Evolutionary conservation across 2,797 vertebrate genomes (phyloP).

Genomic region (Melanotaenia pygmaea): DNA sequence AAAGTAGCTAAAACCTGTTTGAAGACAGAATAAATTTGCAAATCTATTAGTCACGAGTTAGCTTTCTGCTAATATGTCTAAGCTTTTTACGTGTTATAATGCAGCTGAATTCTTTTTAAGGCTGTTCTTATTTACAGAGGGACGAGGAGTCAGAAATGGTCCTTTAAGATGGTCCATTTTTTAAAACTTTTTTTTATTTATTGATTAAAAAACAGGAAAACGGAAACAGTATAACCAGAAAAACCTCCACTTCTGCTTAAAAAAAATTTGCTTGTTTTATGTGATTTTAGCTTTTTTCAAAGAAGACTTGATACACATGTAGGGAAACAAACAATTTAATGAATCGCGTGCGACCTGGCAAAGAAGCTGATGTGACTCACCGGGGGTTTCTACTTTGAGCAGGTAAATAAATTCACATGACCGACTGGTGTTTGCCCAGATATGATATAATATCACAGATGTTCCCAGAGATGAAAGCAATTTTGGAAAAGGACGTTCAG

Average conservation of each 20-base stretch:
- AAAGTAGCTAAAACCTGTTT: neutral
- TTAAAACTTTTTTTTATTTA: too few species aligned
- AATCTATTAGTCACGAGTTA: neutral
- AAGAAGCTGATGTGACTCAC: neutral
- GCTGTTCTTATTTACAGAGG: neutral
- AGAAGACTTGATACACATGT: too few species aligned
- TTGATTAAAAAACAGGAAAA: too few species aligned
- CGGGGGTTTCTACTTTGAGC: neutral
- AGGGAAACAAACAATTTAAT: neutral
- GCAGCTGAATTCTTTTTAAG: neutral
- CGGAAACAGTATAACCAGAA: too few species aligned
- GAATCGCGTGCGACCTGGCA: neutral
- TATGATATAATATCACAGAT: neutral
- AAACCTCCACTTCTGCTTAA: too few species aligned
- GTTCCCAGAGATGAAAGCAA: neutral
- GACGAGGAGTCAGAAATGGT: too few species aligned
- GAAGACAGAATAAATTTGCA: neutral
- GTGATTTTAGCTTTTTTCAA: too few species aligned
- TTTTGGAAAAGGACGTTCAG: neutral
- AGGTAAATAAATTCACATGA: neutral
- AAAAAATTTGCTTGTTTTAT: too few species aligned
- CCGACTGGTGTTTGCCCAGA: neutral
- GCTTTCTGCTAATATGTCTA: neutral
- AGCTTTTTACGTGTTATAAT: neutral
- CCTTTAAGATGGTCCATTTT: too few species aligned